phyloP scores from a whole-genome alignment of 2,888 invertebrate genomes.

The Molanna angustata region DNA sequence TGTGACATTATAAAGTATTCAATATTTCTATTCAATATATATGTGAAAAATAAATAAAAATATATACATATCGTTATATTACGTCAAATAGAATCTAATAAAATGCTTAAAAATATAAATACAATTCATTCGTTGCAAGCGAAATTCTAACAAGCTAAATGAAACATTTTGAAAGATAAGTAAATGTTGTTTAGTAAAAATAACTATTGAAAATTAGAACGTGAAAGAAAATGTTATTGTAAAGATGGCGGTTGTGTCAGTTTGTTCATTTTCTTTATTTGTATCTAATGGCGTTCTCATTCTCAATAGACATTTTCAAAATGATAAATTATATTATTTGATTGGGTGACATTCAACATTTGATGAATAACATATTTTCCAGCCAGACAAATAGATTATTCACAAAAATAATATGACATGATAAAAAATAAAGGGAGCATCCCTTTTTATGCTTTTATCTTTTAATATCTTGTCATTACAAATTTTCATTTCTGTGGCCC shows the following conservation, averaged over 20 bases:
- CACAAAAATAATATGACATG: not conserved
- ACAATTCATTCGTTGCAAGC: conserved; percentile 1
- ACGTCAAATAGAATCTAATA: not conserved
- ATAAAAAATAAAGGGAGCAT: no score
- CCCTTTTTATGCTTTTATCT: no score
- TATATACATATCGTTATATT: not conserved
- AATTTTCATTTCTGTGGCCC: conserved; percentile 30
- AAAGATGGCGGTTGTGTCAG: conserved; percentile 24
- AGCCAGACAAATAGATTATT: conserved; percentile 15
- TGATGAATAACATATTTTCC: conserved; percentile 12
- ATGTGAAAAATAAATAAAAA: not conserved
- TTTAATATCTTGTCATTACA: conserved; percentile 16
- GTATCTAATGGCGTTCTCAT: not conserved
- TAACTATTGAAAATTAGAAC: not conserved
- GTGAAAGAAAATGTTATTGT: not conserved
- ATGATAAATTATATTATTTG: not conserved
- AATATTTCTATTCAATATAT: no score
- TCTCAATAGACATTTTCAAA: not conserved
- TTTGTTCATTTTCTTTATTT: not conserved
- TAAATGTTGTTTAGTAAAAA: not conserved
- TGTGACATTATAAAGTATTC: no score
- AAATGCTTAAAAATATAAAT: not conserved
- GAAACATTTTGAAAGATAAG: not conserved
- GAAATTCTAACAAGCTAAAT: not conserved
- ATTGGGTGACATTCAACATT: no score